Evolutionary conservation across 92 coral and sea anemone genomes (phyloP), one percentile per base, ranked within the genome.

Genomic region (Zoanthus sociatus): DNA sequence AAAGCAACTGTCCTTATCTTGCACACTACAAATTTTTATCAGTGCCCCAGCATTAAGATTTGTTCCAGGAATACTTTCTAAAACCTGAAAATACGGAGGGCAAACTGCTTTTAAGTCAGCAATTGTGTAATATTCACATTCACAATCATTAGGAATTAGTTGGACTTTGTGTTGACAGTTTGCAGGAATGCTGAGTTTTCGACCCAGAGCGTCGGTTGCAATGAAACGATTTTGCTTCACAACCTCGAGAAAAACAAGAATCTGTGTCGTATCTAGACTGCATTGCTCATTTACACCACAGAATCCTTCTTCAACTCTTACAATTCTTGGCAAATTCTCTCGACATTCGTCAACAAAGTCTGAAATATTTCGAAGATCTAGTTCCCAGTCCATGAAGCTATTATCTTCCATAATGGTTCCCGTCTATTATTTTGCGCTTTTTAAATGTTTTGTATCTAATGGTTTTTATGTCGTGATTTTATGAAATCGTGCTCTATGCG

Each of bases 161-260:
- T 81, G 85, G 45, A 81, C 85, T 66, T 81, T 81, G 75, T 81
- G 61, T 64, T 18, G 85, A 67, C 85, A 81, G 45, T 81, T 81
- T 7, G 85, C 46, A 16, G 85, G 37, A 81, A 81, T 81, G 46
- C 85, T 81, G 42, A 81, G 18, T 26, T 26, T 46, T 18, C 85
- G 85, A n/a, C 85, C 85, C 13, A 66, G 75, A 11, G n/a, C 58
- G 58, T 81, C 85, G 9, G 60, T 64, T 13, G 85, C 85, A 50
- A 63, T 67, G 58, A 64, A 81, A 9, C 85, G 85, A 6, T 51
- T 71, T 47, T 81, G 85, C 51, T 47, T 81, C 3, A 81, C 42
- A 50, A 73, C 45, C 7, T 81, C 85, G 21, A 64, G 85, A 32
- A 81, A 81, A 13, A 81, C 63, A 81, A 81, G 85, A 6, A 81